A percentile compares a stretch with the other conserved stretches of the same genome.
phyloP scores from a whole-genome alignment of 2,888 invertebrate genomes.

The Ferrisia virgata region DNA sequence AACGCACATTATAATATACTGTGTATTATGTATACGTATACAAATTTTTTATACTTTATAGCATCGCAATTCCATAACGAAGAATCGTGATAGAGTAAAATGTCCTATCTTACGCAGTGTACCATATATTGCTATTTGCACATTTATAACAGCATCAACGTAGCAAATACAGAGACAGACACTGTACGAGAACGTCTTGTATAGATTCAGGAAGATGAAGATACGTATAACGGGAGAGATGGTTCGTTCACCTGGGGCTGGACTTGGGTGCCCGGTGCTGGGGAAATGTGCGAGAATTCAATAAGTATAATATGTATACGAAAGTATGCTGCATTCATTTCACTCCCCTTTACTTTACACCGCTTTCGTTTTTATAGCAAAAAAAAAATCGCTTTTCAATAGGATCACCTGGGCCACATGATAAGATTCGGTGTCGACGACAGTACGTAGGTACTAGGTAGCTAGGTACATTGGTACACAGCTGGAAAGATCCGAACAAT shows the following conservation, averaged over 20 bases:
- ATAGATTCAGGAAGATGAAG: too few species aligned
- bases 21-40: too few species aligned
- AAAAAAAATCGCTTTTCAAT: constrained; percentile 13
- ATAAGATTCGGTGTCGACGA: neutral
- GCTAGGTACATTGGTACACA: neutral
- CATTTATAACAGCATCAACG: too few species aligned
- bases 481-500: neutral
- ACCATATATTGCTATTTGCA: too few species aligned
- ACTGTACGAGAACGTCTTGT: too few species aligned
- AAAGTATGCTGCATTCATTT: neutral
- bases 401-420: neutral
- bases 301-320: neutral
- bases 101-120: neutral
- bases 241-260: neutral
- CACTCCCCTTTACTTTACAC: neutral
- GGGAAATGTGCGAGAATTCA: neutral
- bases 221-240: neutral
- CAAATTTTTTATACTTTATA: neutral
- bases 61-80: neutral
- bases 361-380: neutral
- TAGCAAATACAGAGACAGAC: too few species aligned
- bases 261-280: neutral
- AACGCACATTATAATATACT: neutral
- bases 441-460: too few species aligned
- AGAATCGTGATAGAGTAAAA: neutral